Conservation (phyloP, 2,113 vertebrate species). For the Amia ocellicauda region DNA sequence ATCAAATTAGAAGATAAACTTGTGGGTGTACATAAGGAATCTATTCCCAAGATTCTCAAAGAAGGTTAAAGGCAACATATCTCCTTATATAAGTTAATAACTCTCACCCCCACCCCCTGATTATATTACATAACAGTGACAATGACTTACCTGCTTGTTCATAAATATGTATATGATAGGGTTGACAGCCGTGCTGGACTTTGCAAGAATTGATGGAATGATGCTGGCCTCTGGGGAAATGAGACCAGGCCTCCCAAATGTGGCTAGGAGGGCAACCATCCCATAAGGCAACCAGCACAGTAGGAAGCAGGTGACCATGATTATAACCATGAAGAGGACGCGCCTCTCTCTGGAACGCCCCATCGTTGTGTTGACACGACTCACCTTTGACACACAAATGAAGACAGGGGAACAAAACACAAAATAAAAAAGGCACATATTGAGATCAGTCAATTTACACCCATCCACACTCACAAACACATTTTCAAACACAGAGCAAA, state of each 20-base stretch:
- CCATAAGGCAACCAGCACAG: slow-evolving; percentile 74
- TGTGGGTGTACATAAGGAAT: too few relatives aligned
- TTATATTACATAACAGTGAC: background rate
- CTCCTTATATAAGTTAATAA: too few relatives aligned
- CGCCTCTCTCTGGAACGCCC: slow-evolving; percentile 51
- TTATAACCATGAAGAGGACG: slow-evolving; percentile 62
- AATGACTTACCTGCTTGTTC: slow-evolving; percentile 68
- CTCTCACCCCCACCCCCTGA: too few relatives aligned
- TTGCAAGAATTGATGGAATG: slow-evolving; percentile 67
- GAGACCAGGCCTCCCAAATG: slow-evolving; percentile 60
- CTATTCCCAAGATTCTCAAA: too few relatives aligned
- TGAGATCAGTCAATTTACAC: slow-evolving; percentile 54
- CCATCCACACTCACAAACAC: background rate
- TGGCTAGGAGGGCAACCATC: slow-evolving; percentile 57
- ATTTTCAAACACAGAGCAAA: background rate
- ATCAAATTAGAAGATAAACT: too few relatives aligned
- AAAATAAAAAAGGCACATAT: background rate
- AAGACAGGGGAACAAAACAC: background rate
- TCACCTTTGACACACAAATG: slow-evolving; percentile 36
- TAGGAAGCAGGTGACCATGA: slow-evolving; percentile 70
- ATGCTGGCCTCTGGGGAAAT: slow-evolving; percentile 58
- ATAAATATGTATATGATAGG: slow-evolving; percentile 71
- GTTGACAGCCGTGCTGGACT: slow-evolving; percentile 69
- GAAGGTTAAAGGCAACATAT: too few relatives aligned
- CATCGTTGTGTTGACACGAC: slow-evolving; percentile 23